Percentiles rank a stretch among this genome's conserved stretches.
These are phyloP conservation scores for Solenopsis invicta DNA, from an alignment of 1,140 invertebrate species.

Conservation along the genomic window DNA sequence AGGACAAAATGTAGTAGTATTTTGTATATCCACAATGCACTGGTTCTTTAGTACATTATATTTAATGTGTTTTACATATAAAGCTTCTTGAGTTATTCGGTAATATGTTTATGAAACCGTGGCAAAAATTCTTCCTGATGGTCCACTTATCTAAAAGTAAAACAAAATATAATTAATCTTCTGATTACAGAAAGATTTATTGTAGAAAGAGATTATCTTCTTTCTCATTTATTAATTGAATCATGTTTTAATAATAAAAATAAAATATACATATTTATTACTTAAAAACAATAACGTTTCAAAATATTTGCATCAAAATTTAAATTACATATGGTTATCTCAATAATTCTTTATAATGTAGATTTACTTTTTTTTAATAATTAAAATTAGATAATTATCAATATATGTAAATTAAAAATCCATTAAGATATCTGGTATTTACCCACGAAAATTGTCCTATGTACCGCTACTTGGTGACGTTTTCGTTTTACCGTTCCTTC, in stretches of 20 bases:
- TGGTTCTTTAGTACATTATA: slow-evolving; percentile 77
- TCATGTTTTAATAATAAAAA: too few relatives aligned
- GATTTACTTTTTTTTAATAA: not conserved
- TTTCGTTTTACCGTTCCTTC: slow-evolving; percentile 76
- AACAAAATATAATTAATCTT: slow-evolving; percentile 20
- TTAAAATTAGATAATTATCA: not conserved
- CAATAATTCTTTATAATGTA: not conserved
- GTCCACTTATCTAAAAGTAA: slow-evolving; percentile 77
- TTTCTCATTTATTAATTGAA: not conserved
- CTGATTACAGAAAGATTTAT: not conserved
- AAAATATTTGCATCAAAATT: slow-evolving; percentile 11
- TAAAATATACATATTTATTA: not conserved
- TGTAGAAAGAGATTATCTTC: not conserved
- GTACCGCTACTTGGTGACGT: slow-evolving; percentile 69
- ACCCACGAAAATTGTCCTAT: slow-evolving; percentile 70
- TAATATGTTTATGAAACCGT: slow-evolving; percentile 77
- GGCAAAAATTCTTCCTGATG: slow-evolving; percentile 64
- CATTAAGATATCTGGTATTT: not conserved
- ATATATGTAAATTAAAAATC: not conserved
- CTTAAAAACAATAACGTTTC: not conserved
- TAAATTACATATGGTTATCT: not conserved
- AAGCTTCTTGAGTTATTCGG: slow-evolving; percentile 81
- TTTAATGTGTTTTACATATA: slow-evolving; percentile 78
- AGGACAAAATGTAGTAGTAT: slow-evolving; percentile 79
- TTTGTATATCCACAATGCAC: slow-evolving; percentile 78